These are phyloP conservation scores for Agriopis marginaria DNA, from an alignment of 2,888 invertebrate genomes.

Conservation along the genomic window DNA sequence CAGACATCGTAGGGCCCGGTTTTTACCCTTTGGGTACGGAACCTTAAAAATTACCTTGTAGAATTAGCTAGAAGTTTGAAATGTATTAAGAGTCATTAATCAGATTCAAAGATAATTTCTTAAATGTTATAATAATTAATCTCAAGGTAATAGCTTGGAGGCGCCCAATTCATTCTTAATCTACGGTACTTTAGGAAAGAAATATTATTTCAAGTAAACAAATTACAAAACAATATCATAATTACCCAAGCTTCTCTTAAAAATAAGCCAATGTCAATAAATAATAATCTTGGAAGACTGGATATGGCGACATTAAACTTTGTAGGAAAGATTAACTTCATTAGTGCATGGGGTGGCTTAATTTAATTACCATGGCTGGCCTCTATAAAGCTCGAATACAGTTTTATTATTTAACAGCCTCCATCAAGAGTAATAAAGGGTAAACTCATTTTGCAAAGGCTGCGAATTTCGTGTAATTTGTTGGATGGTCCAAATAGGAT, in stretches of 20 bases:
- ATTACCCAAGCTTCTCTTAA: constrained; percentile 1
- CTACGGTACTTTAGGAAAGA: neutral
- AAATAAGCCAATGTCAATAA: constrained; percentile 15
- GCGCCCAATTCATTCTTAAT: constrained; percentile 2
- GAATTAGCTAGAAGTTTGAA: neutral
- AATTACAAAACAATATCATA: neutral
- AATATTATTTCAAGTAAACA: constrained; percentile 10
- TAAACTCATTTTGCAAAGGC: constrained; percentile 57
- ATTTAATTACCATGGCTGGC: constrained; percentile 50
- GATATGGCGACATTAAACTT: constrained; percentile 33
- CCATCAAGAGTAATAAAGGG: constrained; percentile 68
- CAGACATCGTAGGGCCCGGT: too few relatives aligned
- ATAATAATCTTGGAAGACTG: constrained; percentile 10
- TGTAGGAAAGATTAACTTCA: constrained; percentile 38
- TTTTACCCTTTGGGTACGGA: too few relatives aligned
- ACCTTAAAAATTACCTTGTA: neutral
- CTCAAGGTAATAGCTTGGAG: neutral
- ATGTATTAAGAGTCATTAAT: neutral
- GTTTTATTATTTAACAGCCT: constrained; percentile 68
- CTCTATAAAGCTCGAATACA: constrained; percentile 54
- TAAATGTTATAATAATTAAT: neutral
- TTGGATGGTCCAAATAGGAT: constrained; percentile 37
- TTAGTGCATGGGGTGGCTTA: constrained; percentile 38
- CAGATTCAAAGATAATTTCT: neutral
- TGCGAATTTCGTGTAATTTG: constrained; percentile 34